These are phyloP conservation scores for Fregata magnificens DNA, from an alignment of 2,113 vertebrate genomes.

Conservation along the genomic window DNA sequence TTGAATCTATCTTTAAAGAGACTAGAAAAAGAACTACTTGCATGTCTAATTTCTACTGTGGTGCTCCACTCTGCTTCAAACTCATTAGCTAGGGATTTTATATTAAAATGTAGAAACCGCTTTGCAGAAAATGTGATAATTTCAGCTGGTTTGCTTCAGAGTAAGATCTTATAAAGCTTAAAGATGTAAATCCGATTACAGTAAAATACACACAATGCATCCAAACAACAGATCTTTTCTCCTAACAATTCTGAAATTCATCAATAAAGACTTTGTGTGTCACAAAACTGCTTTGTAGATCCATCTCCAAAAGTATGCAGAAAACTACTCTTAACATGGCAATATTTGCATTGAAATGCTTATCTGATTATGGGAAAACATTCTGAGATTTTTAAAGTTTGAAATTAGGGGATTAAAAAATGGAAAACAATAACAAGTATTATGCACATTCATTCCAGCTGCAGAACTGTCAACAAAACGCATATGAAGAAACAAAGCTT, in stretches of 20 bases:
- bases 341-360: slow-evolving; percentile 41
- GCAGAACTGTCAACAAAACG: slow-evolving; percentile 15
- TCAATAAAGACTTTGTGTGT: slow-evolving; percentile 65
- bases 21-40: not conserved
- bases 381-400: slow-evolving; percentile 4
- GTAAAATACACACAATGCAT: slow-evolving; percentile 50
- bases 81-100: slow-evolving; percentile 38
- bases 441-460: slow-evolving; percentile 35
- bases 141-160: not conserved
- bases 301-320: slow-evolving; percentile 30
- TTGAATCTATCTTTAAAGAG: not conserved
- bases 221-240: slow-evolving; percentile 66
- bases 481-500: slow-evolving; percentile 37
- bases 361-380: slow-evolving; percentile 36
- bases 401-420: slow-evolving; percentile 19
- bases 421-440: not conserved
- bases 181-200: slow-evolving; percentile 71
- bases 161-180: slow-evolving; percentile 57
- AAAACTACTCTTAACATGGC: slow-evolving; percentile 27
- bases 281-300: slow-evolving; percentile 53
- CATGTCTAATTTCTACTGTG: not conserved
- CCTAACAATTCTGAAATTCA: slow-evolving; percentile 35
- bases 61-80: not conserved
- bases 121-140: not conserved
- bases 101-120: not conserved